Percentiles rank a stretch among this genome's conserved stretches.
Evolutionary conservation across 2,113 vertebrate species (phyloP).

Genomic region (Pterocles burchelli): DNA sequence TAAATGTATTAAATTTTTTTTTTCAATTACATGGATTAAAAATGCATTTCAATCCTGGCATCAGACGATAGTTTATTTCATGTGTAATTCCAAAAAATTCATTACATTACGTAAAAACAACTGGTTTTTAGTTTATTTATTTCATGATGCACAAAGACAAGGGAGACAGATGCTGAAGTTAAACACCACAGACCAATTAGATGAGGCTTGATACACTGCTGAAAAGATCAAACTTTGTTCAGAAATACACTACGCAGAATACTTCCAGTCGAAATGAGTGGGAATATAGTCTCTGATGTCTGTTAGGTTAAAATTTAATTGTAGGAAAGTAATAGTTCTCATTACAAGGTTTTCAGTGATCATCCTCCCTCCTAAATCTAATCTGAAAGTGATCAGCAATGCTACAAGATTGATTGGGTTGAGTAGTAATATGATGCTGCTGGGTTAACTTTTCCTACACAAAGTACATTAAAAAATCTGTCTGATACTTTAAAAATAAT

Average conservation of each 20-base stretch:
- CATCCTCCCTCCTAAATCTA: not conserved
- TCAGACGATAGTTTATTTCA: not conserved
- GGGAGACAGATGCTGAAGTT: not conserved
- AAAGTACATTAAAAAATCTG: not conserved
- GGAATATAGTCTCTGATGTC: not conserved
- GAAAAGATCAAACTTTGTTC: not conserved
- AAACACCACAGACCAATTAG: not conserved
- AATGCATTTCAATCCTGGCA: not conserved
- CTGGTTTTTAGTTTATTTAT: not conserved
- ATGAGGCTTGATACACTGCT: not conserved
- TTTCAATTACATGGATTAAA: not conserved
- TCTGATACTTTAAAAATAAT: not conserved
- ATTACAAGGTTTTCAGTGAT: not conserved
- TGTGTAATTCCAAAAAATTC: not conserved
- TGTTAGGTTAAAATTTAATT: not conserved
- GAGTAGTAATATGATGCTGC: not conserved
- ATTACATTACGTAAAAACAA: not conserved
- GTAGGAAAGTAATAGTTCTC: not conserved
- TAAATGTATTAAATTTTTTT: not conserved
- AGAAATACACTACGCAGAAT: not conserved
- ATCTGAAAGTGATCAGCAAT: constrained; percentile 1
- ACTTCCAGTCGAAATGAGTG: not conserved
- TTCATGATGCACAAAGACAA: not conserved
- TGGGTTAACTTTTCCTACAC: not conserved
- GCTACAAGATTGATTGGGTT: not conserved